Evolutionary conservation across 1,140 invertebrate genomes (phyloP), one percentile per base, ranked within the genome.

Genomic region (Agraylea sexmaculata): DNA sequence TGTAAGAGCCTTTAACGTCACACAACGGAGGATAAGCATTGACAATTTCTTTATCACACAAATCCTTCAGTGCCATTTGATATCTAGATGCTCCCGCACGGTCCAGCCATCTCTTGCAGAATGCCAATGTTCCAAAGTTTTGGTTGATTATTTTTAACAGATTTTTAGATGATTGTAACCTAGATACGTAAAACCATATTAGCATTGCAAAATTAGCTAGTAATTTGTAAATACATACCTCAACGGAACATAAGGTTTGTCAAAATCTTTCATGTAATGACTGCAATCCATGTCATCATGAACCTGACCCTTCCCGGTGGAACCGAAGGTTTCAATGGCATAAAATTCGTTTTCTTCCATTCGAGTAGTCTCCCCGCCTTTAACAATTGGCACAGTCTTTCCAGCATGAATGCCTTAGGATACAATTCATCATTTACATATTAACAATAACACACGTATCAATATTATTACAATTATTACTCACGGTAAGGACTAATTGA

Each of bases 291-390:
- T 93, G 59, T 99, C 96, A 62, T 99, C 94, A 60, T 97, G 91
- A 1, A 99, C 94, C 37, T 88, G 71, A 10, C 96, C 96, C 47
- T 84, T 81, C 3, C 96, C 96, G 10, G 96, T 99, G 2, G 92
- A 97, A 5, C 96, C 96, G 60, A 99, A 99, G 1, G 96, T 99
- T 68, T 99, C 96, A 47, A 99, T 99, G 0, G 96, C 96, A 69
- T 98, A 99, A 58, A 98, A 91, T 64, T 98, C 94, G 60, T 94
- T 89, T 65, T 98, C 93, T 68, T 99, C 96, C 96, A 99, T 99
- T 38, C 84, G 77, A 4, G 85, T 93, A 2, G 86, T 84, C 60
- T 99, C 95, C 1, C 95, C 96, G 13, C 95, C 95, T 64, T 96
- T 98, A 0, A 99, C 95, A 56, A 99, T 99, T 3, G 96, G 96